A percentile compares a stretch with the other conserved stretches of the same genome.
Evolutionary conservation across 1,140 invertebrate genomes (phyloP).

Genomic region (Episyrphus balteatus): DNA sequence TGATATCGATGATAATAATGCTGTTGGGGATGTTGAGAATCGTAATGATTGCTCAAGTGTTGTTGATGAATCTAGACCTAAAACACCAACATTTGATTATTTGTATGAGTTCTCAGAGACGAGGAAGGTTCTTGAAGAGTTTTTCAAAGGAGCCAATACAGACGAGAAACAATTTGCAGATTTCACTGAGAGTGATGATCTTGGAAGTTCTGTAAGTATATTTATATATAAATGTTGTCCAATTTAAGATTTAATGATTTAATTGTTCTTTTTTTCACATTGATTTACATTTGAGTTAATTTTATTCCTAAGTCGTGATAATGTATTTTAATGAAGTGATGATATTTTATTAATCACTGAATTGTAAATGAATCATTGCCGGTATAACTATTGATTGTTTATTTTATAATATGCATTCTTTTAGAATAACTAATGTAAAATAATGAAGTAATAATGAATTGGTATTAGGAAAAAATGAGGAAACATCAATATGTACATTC

Average conservation of each 20-base stretch:
- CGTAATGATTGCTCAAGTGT: constrained; percentile 10
- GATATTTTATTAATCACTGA: no score
- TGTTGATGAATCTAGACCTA: constrained; percentile 32
- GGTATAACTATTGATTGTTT: no score
- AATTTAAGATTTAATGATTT: neutral
- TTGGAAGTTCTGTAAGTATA: constrained; percentile 20
- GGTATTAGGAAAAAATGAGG: no score
- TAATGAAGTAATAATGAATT: no score
- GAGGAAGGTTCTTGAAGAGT: constrained; percentile 80
- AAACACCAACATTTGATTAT: constrained; percentile 63
- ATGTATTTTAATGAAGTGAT: no score
- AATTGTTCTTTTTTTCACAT: no score
- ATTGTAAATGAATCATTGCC: no score
- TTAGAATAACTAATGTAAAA: no score
- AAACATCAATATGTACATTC: no score
- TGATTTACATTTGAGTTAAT: no score
- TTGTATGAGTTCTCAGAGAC: constrained; percentile 85
- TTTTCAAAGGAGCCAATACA: constrained; percentile 66
- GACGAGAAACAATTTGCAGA: constrained; percentile 43
- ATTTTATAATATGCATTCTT: no score
- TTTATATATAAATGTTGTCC: neutral
- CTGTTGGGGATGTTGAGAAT: neutral
- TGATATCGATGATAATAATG: constrained; percentile 6
- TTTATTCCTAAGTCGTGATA: no score
- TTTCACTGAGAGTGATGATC: constrained; percentile 30